These are phyloP conservation scores for Chrosomus eos DNA, from an alignment of 2,797 vertebrate species.

Conservation along the genomic window DNA sequence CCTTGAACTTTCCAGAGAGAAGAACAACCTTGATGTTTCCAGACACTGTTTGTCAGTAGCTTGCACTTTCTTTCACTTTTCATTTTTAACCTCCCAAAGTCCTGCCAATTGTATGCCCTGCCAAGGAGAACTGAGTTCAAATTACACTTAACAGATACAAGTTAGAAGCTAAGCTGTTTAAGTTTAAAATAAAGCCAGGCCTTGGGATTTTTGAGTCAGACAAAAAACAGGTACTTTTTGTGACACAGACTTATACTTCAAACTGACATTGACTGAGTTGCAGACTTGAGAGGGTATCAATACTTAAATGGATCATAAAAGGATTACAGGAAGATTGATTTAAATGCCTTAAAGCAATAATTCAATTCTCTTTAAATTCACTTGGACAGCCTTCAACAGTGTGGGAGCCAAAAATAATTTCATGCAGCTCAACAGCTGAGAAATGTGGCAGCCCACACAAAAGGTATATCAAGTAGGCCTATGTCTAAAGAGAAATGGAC, in stretches of 20 bases:
- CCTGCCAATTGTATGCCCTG: neutral
- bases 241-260: neutral
- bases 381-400: conserved; percentile 14
- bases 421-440: conserved; percentile 13
- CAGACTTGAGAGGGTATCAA: neutral
- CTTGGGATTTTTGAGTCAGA: neutral
- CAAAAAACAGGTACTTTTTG: neutral
- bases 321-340: conserved; percentile 12
- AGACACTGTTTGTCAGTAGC: conserved; percentile 18
- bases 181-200: neutral
- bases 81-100: neutral
- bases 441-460: neutral
- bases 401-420: conserved; percentile 11
- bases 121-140: neutral
- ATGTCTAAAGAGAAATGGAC: neutral
- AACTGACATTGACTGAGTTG: neutral
- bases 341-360: conserved; percentile 40
- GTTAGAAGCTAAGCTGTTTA: neutral
- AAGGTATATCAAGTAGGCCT: conserved; percentile 11
- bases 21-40: conserved; percentile 5
- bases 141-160: neutral
- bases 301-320: conserved; percentile 6
- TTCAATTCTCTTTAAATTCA: conserved; percentile 20
- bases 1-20: conserved; percentile 33
- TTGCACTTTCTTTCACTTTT: conserved; percentile 33